A percentile compares a stretch with the other conserved stretches of the same genome.
Conservation (phyloP, 1,140 invertebrate species). For the Berghia stephanieae region DNA sequence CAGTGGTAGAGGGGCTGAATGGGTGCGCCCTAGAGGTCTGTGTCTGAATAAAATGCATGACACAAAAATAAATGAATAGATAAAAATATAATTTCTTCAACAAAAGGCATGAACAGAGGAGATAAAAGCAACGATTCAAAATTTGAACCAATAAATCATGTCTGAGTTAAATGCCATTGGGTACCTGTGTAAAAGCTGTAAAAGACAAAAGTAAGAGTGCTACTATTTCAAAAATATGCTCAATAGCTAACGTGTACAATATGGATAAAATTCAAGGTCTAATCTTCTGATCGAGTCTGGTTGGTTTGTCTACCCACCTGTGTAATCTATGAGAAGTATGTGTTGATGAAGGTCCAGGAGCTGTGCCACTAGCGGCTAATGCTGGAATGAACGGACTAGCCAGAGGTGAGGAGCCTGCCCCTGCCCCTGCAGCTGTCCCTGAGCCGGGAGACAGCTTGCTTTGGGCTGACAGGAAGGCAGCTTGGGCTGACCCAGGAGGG, state of each 20-base stretch:
- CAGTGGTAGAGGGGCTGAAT: constrained; percentile 86
- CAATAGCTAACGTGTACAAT: no score
- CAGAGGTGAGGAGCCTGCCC: constrained; percentile 39
- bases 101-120: not conserved
- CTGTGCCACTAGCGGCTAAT: constrained; percentile 63
- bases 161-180: no score
- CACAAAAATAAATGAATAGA: not conserved
- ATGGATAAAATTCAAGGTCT: no score
- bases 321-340: constrained; percentile 77
- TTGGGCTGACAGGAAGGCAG: constrained; percentile 73
- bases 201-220: not conserved
- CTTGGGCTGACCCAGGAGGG: constrained; percentile 65
- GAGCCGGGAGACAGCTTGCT: constrained; percentile 64
- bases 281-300: no score
- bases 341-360: constrained; percentile 77
- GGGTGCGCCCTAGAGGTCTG: constrained; percentile 61
- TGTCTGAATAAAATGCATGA: constrained; percentile 47
- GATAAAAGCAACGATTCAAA: no score
- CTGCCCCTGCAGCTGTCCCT: constrained; percentile 14
- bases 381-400: constrained; percentile 42
- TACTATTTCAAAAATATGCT: no score
- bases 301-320: constrained; percentile 54
- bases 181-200: not conserved
- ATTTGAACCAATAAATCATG: no score
- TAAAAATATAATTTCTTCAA: not conserved